Evolutionary conservation across 2,797 vertebrate species (phyloP).

Genomic region (Danionella dracula): DNA sequence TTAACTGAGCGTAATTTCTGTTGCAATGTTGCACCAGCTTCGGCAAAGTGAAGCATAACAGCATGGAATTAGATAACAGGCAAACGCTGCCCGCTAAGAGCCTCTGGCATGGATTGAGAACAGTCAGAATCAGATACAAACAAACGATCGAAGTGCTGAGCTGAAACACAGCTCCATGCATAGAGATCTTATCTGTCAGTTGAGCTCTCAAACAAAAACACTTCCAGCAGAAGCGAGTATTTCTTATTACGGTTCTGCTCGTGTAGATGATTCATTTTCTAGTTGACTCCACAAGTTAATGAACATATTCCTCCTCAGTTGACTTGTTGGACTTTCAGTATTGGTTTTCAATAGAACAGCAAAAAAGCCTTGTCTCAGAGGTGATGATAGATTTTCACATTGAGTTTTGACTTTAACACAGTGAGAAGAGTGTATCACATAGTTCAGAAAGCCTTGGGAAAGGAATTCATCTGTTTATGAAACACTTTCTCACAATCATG

Average conservation of each 20-base stretch:
- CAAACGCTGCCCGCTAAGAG: background rate
- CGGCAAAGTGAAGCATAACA: background rate
- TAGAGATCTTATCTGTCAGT: conserved; percentile 14
- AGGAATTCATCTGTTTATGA: background rate
- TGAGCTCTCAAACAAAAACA: background rate
- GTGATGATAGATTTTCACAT: conserved; percentile 59
- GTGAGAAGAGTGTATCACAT: conserved; percentile 28
- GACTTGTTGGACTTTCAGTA: conserved; percentile 31
- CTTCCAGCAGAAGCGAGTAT: background rate
- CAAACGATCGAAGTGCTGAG: conserved; percentile 8
- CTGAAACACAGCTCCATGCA: background rate
- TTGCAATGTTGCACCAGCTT: conserved; percentile 5
- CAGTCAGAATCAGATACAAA: conserved; percentile 13
- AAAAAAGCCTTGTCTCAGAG: conserved; percentile 51
- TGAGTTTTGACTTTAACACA: conserved; percentile 43
- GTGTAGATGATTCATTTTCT: background rate
- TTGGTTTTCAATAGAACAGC: conserved; percentile 41
- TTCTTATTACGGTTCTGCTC: background rate
- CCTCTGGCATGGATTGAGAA: background rate
- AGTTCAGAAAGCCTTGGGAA: conserved; percentile 14
- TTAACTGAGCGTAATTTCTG: conserved; percentile 14
- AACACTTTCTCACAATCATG: background rate
- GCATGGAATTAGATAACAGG: conserved; percentile 7
- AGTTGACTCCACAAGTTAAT: background rate
- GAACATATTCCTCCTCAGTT: background rate